Base-by-base conservation (phyloP, 1,140 invertebrate genomes). In the Epicauta chinensis region DNA sequence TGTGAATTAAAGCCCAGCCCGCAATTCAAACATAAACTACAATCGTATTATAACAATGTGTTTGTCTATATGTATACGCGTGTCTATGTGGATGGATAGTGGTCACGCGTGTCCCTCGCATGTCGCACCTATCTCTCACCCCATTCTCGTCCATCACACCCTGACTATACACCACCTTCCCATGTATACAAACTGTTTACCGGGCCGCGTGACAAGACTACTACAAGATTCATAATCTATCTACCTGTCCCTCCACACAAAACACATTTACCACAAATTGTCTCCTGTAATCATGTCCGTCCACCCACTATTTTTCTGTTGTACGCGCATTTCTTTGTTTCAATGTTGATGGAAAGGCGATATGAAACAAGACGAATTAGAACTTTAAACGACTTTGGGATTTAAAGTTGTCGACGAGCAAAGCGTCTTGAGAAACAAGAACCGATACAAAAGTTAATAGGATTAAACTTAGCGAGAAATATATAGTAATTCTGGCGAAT, bases 181-280 rank as follows among this genome's bases (percentile, higher is more conserved):
- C 29, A 10, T 5, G 29, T 30, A 30, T 30, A 10, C 29, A 5
- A n/a, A n/a, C n/a, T n/a, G n/a, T n/a, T n/a, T n/a, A n/a, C n/a
- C n/a, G n/a, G 32, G 12, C 32, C 46, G 52, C 52, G 47, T 54
- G 56, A 58, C 56, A 58, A 58, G 56, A 58, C 49, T 32, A 47
- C 38, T 48, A 55, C 47, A 58, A 58, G 56, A 58, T 55, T 55
- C 56, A 58, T 58, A 58, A 58, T 58, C 55, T 39, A 54, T 43
- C 46, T 50, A 35, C 53, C 49, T 55, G n/a, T n/a, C n/a, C n/a
- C n/a, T n/a, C n/a, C n/a, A n/a, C n/a, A n/a, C 43, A 55, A 34
- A 23, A 23, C 23, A 23, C 23, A 23, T 23, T 23, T 23, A 23
- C 23, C 7, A 23, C 23, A 23, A 23, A 3, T 23, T 23, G 23